phyloP scores from a whole-genome alignment of 2,888 invertebrate genomes.

The Leptinotarsa peninsularis region DNA sequence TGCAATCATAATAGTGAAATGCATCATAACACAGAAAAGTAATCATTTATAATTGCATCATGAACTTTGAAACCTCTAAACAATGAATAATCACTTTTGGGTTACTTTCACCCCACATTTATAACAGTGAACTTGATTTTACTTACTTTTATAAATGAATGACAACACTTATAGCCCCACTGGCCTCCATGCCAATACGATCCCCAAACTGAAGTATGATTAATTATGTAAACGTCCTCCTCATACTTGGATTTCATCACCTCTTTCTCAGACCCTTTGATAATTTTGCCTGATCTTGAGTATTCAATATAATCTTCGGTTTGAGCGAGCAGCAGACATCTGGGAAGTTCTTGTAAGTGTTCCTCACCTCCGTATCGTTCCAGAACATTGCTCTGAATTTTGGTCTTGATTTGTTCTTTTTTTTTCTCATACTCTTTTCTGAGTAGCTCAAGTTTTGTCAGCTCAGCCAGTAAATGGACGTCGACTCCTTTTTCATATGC shows the following conservation, averaged over 20 bases:
- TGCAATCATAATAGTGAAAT: too few species aligned
- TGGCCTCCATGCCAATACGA: slow-evolving; percentile 92
- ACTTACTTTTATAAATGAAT: slow-evolving; percentile 83
- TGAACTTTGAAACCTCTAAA: too few species aligned
- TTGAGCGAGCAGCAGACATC: slow-evolving; percentile 90
- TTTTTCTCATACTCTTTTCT: slow-evolving; percentile 91
- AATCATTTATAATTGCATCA: too few species aligned
- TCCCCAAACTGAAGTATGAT: slow-evolving; percentile 96
- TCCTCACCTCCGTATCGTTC: slow-evolving; percentile 94
- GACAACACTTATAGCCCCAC: slow-evolving; percentile 98
- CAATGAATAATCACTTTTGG: too few species aligned
- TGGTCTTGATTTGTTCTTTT: slow-evolving; percentile 89
- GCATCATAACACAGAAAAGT: too few species aligned
- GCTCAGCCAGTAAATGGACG: slow-evolving; percentile 96
- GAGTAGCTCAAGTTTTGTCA: slow-evolving; percentile 94
- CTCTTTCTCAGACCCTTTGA: slow-evolving; percentile 89
- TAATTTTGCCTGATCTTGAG: slow-evolving; percentile 90
- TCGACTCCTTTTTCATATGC: slow-evolving; percentile 93
- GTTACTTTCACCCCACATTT: too few species aligned
- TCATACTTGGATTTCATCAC: slow-evolving; percentile 89
- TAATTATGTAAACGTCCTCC: slow-evolving; percentile 92
- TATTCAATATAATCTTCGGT: slow-evolving; percentile 97
- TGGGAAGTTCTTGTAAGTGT: slow-evolving; percentile 88
- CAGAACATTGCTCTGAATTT: slow-evolving; percentile 86
- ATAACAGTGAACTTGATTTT: background rate